These are phyloP conservation scores for Diabrotica balteata DNA, from an alignment of 2,888 invertebrate genomes.

Conservation along the genomic window DNA sequence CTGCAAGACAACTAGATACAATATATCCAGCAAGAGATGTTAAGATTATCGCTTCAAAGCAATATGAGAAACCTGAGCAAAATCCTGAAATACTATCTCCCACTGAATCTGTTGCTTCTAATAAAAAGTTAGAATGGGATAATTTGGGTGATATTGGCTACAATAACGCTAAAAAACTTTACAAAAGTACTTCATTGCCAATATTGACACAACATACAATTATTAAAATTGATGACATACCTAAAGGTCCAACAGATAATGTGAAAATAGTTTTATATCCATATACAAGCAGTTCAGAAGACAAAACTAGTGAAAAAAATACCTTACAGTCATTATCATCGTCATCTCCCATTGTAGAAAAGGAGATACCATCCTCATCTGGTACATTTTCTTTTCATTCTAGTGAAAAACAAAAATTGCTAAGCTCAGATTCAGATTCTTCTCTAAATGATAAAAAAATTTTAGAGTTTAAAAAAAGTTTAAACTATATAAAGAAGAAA, in stretches of 20 bases:
- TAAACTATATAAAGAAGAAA: constrained; percentile 45
- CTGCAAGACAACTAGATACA: not conserved
- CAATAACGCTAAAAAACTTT: constrained; percentile 52
- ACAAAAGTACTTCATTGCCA: constrained; percentile 56
- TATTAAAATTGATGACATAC: constrained; percentile 7
- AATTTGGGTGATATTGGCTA: constrained; percentile 88
- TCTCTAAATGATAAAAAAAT: constrained; percentile 31
- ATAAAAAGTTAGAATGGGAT: constrained; percentile 85
- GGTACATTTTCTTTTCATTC: not conserved
- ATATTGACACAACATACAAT: constrained; percentile 29
- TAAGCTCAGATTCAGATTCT: constrained; percentile 27
- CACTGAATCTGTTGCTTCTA: constrained; percentile 76
- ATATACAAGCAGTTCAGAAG: constrained; percentile 34
- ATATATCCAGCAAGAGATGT: constrained; percentile 20
- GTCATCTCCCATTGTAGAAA: constrained; percentile 18
- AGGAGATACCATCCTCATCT: constrained; percentile 14
- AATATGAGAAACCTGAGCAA: constrained; percentile 25
- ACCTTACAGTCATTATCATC: constrained; percentile 22
- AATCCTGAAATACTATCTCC: constrained; percentile 64
- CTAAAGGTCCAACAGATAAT: constrained; percentile 21
- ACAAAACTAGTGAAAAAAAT: constrained; percentile 11
- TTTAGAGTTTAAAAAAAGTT: constrained; percentile 35
- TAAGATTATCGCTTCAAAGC: not conserved
- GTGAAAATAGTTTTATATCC: constrained; percentile 31
- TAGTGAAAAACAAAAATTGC: constrained; percentile 12